Base-by-base conservation (phyloP, 2,888 invertebrate species). In the Quadriops clusia region DNA sequence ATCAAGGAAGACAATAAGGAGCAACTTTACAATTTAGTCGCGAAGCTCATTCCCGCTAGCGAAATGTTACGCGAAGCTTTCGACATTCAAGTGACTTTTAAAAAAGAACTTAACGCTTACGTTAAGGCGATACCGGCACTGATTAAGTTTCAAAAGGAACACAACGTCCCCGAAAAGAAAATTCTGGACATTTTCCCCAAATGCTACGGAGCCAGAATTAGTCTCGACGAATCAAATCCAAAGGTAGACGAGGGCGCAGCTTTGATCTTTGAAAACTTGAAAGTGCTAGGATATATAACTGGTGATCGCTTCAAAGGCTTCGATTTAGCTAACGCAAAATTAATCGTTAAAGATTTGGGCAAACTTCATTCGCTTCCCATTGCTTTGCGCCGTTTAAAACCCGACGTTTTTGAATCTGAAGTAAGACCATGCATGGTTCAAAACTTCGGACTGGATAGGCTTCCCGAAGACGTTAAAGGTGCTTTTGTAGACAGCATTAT, bases 341-440 rank as follows among this genome's bases (percentile, higher is more conserved):
- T 68, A 1, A 60, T 68, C 4, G 45, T 73, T 1, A 48, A 56
- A 23, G 58, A 65, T 23, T 43, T 73, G 41, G 73, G 72, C 0
- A 58, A 61, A 40, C 72, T 68, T 43, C 74, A 75, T 46, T 70
- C 71, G 0, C 53, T 70, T 7, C 65, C 70, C 1, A 63, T 74
- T 8, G 73, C 70, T 0, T 48, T 68, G 32, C 67, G 70, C 23
- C 36, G 58, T 0, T 56, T 61, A 12, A 58, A 63, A 38, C 66
- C 68, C 0, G 45, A 58, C 17, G 50, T 54, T 3, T 70, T 63
- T 45, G 39, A 63, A n/a, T 46, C 57, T 17, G 53, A 53, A 31
- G 49, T 67, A 3, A 44, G 53, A 2, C 65, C 67, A 0, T 52
- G 56, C 38, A 54, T 64, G 20, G 47, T 46, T 3, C 43, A 46